Conservation (phyloP, 2,113 vertebrate species). For the Daphoenositta chrysoptera region DNA sequence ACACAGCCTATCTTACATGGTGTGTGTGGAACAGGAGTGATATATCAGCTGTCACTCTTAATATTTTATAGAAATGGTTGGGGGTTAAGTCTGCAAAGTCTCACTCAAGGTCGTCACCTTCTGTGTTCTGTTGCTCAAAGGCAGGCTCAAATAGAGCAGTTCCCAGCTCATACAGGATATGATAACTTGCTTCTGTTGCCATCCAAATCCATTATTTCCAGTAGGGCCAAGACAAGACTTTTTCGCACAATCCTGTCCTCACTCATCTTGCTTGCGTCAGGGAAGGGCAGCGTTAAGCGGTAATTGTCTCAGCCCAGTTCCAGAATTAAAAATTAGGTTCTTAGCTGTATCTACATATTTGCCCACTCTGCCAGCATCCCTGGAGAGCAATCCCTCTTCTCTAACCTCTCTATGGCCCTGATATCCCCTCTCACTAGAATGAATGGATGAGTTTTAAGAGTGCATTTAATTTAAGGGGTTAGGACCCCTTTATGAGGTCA, state of each 20-base stretch:
- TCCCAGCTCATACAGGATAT: neutral
- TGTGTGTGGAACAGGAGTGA: neutral
- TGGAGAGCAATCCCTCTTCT: conserved; percentile 50
- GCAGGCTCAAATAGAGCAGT: neutral
- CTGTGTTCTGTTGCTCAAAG: neutral
- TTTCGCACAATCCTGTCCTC: neutral
- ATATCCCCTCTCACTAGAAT: neutral
- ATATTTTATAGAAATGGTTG: neutral
- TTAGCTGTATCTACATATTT: conserved; percentile 33
- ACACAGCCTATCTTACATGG: neutral
- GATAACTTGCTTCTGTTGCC: neutral
- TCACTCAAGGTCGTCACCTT: neutral
- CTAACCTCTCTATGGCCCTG: conserved; percentile 47
- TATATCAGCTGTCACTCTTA: neutral
- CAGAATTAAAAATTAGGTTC: conserved; percentile 12
- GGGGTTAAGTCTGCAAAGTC: neutral
- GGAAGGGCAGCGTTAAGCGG: neutral
- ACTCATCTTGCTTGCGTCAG: neutral
- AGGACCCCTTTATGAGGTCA: neutral
- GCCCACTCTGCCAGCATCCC: neutral
- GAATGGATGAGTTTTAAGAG: conserved; percentile 46
- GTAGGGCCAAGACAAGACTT: neutral
- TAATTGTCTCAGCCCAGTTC: neutral
- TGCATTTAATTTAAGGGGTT: conserved; percentile 41
- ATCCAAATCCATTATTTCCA: neutral